These are phyloP conservation scores for Limnodromus scolopaceus DNA, from an alignment of 2,797 vertebrate genomes.

Conservation along the genomic window DNA sequence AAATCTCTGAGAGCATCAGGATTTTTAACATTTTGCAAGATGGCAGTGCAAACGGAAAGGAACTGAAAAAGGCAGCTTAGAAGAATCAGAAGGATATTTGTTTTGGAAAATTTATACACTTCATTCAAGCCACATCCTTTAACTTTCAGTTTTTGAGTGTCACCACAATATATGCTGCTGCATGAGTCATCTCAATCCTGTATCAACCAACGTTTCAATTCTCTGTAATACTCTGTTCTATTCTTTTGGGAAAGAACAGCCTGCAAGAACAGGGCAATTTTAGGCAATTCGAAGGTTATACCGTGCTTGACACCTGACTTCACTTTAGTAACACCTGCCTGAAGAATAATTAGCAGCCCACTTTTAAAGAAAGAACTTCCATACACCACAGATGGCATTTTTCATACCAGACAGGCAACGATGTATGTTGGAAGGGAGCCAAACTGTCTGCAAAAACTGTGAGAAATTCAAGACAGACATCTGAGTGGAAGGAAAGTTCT, in stretches of 20 bases:
- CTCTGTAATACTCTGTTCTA: conserved; percentile 17
- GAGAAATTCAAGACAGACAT: conserved; percentile 82
- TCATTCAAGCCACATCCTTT: conserved; percentile 23
- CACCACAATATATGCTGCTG: background rate
- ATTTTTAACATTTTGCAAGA: conserved; percentile 17
- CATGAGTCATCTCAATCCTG: background rate
- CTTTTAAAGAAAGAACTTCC: conserved; percentile 75
- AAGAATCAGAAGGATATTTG: conserved; percentile 13
- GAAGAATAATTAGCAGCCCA: conserved; percentile 74
- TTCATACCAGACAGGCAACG: conserved; percentile 81
- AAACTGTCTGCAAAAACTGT: conserved; percentile 84
- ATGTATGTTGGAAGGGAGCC: conserved; percentile 79
- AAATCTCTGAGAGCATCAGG: background rate
- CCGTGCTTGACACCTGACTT: conserved; percentile 78
- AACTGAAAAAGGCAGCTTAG: background rate
- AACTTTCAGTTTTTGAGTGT: conserved; percentile 37
- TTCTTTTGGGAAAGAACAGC: conserved; percentile 49
- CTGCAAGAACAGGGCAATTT: conserved; percentile 51
- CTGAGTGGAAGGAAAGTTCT: conserved; percentile 73
- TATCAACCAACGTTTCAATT: background rate
- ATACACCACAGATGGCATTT: conserved; percentile 82
- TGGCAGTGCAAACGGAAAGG: background rate
- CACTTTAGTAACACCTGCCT: conserved; percentile 79
- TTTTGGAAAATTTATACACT: conserved; percentile 15
- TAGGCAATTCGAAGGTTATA: conserved; percentile 52